Base-by-base conservation (phyloP, 2,888 invertebrate genomes). In the Byasa hedistus region DNA sequence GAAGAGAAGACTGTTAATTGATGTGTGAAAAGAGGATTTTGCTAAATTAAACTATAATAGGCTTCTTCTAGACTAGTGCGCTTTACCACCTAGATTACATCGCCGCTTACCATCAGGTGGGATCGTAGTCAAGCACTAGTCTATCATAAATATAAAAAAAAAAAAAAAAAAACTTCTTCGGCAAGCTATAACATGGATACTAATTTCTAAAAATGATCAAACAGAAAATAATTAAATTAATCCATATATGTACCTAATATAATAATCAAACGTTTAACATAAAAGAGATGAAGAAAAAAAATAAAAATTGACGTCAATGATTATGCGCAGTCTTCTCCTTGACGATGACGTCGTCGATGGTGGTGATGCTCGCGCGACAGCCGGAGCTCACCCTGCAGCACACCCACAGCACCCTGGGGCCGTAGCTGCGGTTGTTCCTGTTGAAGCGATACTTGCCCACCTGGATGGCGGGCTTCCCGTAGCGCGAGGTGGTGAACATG, bases 381-480 rank as follows among this genome's bases (percentile, higher is more conserved):
- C 76, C 76, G 12, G 71, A 66, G 27, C 72, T 72, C 44, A 72
- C 75, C 24, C 74, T 71, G 48, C 74, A 73, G 52, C 76, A 76
- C 15, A 75, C 72, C 76, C 76, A 76, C 8, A 73, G 44, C 0
- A 69, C 71, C 39, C 61, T 52, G 8, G 71, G 59, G 0, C 75
- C 75, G 1, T 57, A 66, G 44, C 75, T 75, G 0, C 73, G 70
- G 39, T 73, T 75, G 61, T 75, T 75, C 57, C 61, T 70, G 39
- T 76, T 75, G 36, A 73, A 77, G 15, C 76, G 71, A 23, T 75
- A 75, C n/a, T 69, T 70, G 4, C 75, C 76, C 23, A 74, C 67
- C 56, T 74, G 72, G 19, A 77, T 73, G 1, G 73, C 76, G 1
- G 75, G 77, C 52, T 75, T 74, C 0, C 77, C 77, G 36, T 61